These are phyloP conservation scores for Drosophila meridiana DNA, from an alignment of 2,888 invertebrate species.

Conservation along the genomic window DNA sequence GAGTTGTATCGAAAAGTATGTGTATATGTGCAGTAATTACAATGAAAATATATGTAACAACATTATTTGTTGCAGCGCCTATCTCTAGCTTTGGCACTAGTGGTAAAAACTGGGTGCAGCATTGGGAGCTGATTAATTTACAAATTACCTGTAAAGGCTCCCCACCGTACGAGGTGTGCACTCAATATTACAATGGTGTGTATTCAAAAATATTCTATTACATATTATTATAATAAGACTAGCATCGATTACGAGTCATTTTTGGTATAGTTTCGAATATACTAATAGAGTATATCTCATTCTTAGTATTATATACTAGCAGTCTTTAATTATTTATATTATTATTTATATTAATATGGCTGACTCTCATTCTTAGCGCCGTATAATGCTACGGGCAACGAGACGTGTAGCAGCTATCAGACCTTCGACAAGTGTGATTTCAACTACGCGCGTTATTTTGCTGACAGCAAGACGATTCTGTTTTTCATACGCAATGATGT, in stretches of 20 bases:
- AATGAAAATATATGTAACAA: background rate
- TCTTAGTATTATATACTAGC: background rate
- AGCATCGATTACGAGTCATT: background rate
- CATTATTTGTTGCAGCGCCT: conserved; percentile 87
- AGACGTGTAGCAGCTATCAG: conserved; percentile 87
- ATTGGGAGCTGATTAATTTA: conserved; percentile 91
- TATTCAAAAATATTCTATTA: background rate
- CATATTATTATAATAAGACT: too few species aligned
- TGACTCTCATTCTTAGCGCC: conserved; percentile 70
- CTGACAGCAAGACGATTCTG: conserved; percentile 90
- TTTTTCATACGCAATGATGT: conserved; percentile 92
- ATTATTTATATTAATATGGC: background rate
- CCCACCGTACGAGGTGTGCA: conserved; percentile 90
- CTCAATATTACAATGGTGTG: conserved; percentile 87
- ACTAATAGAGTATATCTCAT: background rate
- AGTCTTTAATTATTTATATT: background rate
- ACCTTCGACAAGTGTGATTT: conserved; percentile 86
- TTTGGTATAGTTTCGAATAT: background rate
- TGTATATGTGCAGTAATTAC: background rate
- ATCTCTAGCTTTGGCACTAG: conserved; percentile 89
- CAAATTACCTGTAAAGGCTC: conserved; percentile 91
- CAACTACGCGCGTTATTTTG: conserved; percentile 89
- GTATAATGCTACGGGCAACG: conserved; percentile 90
- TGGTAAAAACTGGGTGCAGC: conserved; percentile 93
- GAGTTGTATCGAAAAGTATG: conserved; percentile 89